phyloP scores from a whole-genome alignment of 2,888 invertebrate species.

The Panzeria rudis region DNA sequence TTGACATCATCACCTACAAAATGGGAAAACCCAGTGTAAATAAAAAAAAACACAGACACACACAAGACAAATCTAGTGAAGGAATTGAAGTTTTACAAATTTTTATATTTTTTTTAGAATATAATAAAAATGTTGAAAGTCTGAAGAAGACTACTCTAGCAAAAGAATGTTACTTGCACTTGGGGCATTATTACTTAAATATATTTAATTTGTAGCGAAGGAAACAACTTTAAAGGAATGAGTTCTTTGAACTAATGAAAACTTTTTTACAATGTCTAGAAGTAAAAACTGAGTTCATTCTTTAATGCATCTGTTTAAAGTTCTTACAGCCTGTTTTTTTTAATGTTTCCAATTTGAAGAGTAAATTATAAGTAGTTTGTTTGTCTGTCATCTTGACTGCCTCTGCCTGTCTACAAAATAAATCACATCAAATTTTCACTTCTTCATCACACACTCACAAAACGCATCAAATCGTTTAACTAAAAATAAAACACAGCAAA shows the following conservation, averaged over 20 bases:
- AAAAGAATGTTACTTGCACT: conserved; percentile 28
- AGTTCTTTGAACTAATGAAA: neutral
- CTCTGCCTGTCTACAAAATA: conserved; percentile 54
- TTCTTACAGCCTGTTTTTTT: neutral
- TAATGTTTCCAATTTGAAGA: conserved; percentile 37
- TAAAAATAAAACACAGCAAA: neutral
- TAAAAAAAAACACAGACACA: conserved; percentile 3
- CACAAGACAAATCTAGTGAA: neutral
- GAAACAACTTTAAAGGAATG: neutral
- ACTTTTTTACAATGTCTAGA: neutral
- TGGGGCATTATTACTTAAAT: conserved; percentile 23
- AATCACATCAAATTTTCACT: conserved; percentile 68
- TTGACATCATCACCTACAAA: conserved; percentile 71
- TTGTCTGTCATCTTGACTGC: conserved; percentile 33
- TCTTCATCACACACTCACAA: conserved; percentile 21
- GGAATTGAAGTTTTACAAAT: conserved; percentile 27
- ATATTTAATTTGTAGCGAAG: conserved; percentile 2
- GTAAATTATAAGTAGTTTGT: conserved; percentile 52
- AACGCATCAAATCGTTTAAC: conserved; percentile 30
- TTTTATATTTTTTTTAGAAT: neutral
- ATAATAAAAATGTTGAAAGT: conserved; percentile 21
- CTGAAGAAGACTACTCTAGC: conserved; percentile 18
- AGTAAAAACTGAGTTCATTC: neutral
- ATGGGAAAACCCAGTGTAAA: conserved; percentile 7
- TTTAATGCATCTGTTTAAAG: neutral